These are phyloP conservation scores for Leptinotarsa haldemani DNA, from an alignment of 2,888 invertebrate species.

Conservation along the genomic window DNA sequence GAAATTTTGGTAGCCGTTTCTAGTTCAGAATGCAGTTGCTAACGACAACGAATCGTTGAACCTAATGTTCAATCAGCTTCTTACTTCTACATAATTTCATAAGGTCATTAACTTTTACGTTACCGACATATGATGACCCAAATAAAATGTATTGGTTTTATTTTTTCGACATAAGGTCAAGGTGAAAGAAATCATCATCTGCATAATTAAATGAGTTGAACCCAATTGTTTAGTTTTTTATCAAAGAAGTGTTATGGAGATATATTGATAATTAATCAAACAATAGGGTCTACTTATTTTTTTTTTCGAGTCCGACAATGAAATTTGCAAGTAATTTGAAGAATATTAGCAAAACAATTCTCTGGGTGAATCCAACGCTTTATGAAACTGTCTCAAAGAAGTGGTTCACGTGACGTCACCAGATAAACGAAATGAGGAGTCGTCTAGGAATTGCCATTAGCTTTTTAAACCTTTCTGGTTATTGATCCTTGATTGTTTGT, in stretches of 20 bases:
- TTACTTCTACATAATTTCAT: background rate
- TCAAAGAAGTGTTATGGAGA: background rate
- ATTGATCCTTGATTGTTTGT: no score
- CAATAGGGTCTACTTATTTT: no score
- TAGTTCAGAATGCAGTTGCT: background rate
- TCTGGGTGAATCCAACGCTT: no score
- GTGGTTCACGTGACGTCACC: no score
- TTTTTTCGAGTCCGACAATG: no score
- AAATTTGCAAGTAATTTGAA: no score
- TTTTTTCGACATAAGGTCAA: conserved; percentile 1
- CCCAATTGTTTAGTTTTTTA: background rate
- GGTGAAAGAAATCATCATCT: background rate
- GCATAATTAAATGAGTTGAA: background rate
- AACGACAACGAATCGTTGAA: background rate
- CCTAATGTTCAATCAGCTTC: background rate
- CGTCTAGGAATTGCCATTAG: no score
- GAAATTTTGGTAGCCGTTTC: background rate
- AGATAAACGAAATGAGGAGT: no score
- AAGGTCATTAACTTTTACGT: background rate
- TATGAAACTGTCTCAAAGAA: no score
- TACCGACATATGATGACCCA: conserved; percentile 5
- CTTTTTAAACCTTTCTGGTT: no score
- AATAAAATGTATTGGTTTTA: background rate
- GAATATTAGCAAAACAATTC: no score
- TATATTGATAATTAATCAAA: no score